Evolutionary conservation across 30 jellyfish, hydroid and myxozoan species (phyloP), one percentile per base, ranked within the genome.

Genomic region (Hydra vulgaris): DNA sequence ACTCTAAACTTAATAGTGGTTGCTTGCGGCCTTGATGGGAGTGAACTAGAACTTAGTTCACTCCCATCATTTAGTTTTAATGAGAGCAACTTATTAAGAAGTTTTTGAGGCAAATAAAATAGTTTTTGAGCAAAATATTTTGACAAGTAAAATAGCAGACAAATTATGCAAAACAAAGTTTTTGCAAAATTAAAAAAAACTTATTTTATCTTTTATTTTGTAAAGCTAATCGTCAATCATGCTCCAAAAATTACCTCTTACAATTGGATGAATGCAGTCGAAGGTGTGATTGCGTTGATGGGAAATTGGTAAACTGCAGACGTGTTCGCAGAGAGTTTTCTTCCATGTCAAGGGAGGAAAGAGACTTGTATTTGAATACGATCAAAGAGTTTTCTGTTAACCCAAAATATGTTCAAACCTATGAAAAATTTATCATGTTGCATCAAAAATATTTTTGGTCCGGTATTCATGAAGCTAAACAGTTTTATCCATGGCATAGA

Each of bases 401-500:
- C 1, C 23, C 21, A 25, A 21, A 20, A 17, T 79, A 79, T 67
- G 27, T 27, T 0, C 20, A 56, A 23, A 53, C 15, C 52, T 82
- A 25, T 22, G 70, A 76, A 17, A 66, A 76, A 16, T 66, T 26
- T 18, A 16, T 25, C 8, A 21, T 17, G 69, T 20, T 21, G 7
- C 89, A 82, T 82, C 26, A 52, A 19, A 23, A 21, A 23, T 15
- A 68, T 0, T 82, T 76, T 23, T 18, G 20, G 21, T 19, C 26
- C 8, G 89, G 89, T 5, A 82, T 82, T 26, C 90, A 82, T 1
- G 22, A 26, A 26, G 18, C 24, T 15, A 18, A 17, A 18, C 75
- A 23, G 53, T 82, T 82, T 76, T 54, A 74, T 19, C 83, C 89
- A 12, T 82, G 90, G 90, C 89, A 82, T 82, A 26, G 89, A n/a